These are phyloP conservation scores for Lanius collurio DNA, from an alignment of 2,113 vertebrate genomes.

Conservation along the genomic window DNA sequence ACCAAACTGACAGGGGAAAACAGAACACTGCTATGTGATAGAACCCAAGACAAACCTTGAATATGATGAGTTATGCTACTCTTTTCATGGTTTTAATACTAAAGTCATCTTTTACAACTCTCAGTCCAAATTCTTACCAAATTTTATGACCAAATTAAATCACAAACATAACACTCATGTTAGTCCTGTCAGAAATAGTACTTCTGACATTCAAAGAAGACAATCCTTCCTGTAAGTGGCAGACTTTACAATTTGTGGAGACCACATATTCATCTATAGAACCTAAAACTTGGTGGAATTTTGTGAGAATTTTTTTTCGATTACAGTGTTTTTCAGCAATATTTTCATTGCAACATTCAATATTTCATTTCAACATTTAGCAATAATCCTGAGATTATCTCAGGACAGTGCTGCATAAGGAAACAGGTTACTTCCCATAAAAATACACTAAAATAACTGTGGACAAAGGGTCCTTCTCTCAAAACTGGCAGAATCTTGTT, in stretches of 20 bases:
- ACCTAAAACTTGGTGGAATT: neutral
- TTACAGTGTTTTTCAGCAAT: neutral
- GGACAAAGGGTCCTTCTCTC: neutral
- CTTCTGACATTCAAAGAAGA: neutral
- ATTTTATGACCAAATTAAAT: neutral
- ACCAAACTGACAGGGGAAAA: neutral
- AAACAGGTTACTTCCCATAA: neutral
- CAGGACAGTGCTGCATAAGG: neutral
- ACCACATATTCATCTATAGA: neutral
- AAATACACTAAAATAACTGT: neutral
- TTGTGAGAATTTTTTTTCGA: neutral
- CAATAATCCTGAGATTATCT: neutral
- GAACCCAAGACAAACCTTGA: neutral
- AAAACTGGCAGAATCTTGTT: neutral
- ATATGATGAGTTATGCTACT: neutral
- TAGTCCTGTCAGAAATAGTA: neutral
- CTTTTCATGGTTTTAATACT: neutral
- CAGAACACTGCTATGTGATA: neutral
- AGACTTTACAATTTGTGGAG: neutral
- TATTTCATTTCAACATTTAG: no score
- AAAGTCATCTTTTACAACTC: neutral
- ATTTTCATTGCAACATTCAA: neutral
- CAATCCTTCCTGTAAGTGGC: neutral
- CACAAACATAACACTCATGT: neutral
- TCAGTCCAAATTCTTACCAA: neutral